phyloP scores from a whole-genome alignment of 2,888 invertebrate species.

The Eucera pruinosa region DNA sequence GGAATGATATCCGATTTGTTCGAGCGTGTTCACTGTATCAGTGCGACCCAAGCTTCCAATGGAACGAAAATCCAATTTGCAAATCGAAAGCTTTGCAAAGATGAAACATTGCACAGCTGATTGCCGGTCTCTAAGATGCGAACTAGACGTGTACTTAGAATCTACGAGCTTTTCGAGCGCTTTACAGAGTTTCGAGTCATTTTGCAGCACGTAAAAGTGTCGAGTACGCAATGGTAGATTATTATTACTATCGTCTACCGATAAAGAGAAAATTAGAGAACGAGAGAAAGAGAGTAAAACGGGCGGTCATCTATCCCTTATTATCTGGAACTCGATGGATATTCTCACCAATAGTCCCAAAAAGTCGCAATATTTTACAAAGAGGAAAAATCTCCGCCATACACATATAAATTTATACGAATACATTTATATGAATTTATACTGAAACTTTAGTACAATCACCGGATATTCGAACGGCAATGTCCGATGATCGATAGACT shows the following conservation, averaged over 20 bases:
- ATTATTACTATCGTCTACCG: background rate
- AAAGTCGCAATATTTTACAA: constrained; percentile 6
- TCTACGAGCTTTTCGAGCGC: constrained; percentile 64
- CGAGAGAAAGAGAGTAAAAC: background rate
- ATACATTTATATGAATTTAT: constrained; percentile 13
- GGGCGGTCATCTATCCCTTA: background rate
- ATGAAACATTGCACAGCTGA: too few species aligned
- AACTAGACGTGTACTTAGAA: constrained; percentile 29
- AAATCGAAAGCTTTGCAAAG: background rate
- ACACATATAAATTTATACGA: constrained; percentile 8
- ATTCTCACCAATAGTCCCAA: constrained; percentile 11
- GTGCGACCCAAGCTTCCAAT: background rate
- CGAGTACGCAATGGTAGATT: constrained; percentile 31
- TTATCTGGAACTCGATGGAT: constrained; percentile 9
- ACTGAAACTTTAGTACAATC: background rate
- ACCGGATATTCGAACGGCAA: background rate
- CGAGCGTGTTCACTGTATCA: background rate
- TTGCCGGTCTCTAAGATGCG: constrained; percentile 19
- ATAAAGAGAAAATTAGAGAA: background rate
- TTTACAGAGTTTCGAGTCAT: constrained; percentile 65
- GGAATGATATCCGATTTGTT: background rate
- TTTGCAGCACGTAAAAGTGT: constrained; percentile 61
- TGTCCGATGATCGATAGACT: too few species aligned
- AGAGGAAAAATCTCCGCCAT: background rate
- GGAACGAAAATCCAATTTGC: background rate